phyloP scores from a whole-genome alignment of 2,113 vertebrate species.

The Scolopax mira region DNA sequence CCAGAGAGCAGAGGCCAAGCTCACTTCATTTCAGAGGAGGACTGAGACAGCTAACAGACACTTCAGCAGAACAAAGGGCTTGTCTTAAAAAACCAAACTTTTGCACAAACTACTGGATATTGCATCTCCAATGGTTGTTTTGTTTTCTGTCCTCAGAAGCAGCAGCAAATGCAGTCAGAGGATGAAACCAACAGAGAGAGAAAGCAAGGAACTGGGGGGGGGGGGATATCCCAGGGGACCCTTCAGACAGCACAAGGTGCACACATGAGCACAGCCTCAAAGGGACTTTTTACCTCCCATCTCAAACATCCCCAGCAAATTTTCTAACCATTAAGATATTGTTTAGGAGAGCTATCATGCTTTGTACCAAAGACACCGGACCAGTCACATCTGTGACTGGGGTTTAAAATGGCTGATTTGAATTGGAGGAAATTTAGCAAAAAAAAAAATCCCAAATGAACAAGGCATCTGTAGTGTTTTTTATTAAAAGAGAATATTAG shows the following conservation, averaged over 20 bases:
- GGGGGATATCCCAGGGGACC: accelerated
- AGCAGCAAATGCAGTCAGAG: neutral
- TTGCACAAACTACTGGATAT: neutral
- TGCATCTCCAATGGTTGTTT: neutral
- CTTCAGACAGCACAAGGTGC: neutral
- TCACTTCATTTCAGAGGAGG: neutral
- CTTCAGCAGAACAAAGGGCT: neutral
- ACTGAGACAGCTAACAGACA: neutral
- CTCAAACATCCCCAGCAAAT: neutral
- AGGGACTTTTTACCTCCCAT: neutral
- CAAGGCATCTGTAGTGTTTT: neutral
- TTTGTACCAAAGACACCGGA: neutral
- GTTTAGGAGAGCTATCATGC: neutral
- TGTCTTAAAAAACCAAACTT: neutral
- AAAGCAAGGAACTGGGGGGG: too few species aligned
- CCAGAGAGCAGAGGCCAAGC: neutral
- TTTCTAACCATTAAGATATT: neutral
- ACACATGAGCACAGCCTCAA: neutral
- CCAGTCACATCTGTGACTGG: too few species aligned
- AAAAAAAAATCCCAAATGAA: neutral
- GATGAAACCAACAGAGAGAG: too few species aligned
- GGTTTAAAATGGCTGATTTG: neutral
- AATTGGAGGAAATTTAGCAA: neutral
- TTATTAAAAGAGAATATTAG: neutral
- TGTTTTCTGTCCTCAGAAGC: neutral